Evolutionary conservation across 1,140 invertebrate genomes (phyloP).

Genomic region (Thalassaphorura encarpata): DNA sequence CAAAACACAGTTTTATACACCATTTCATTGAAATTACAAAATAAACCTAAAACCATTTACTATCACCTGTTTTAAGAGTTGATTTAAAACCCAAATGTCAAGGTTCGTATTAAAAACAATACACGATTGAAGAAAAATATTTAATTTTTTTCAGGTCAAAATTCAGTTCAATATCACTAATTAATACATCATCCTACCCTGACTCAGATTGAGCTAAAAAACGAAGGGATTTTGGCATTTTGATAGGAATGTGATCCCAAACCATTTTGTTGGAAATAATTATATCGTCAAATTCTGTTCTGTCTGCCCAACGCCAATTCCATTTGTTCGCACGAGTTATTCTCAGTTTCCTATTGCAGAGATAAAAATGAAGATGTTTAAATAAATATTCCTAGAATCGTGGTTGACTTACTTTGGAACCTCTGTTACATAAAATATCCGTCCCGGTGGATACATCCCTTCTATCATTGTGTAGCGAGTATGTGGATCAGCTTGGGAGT

Average conservation of each 20-base stretch:
- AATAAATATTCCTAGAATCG: not conserved
- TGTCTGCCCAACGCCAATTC: constrained; percentile 19
- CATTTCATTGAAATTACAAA: no score
- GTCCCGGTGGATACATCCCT: constrained; percentile 56
- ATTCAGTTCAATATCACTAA: no score
- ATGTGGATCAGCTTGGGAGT: not conserved
- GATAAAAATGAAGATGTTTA: not conserved
- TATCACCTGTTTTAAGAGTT: no score
- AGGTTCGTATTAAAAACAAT: no score
- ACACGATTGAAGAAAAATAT: no score
- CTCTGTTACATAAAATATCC: constrained; percentile 54
- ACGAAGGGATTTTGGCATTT: constrained; percentile 15
- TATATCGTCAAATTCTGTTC: constrained; percentile 37
- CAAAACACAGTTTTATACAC: no score
- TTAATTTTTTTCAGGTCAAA: no score
- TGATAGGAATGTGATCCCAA: constrained; percentile 39
- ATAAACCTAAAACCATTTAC: no score
- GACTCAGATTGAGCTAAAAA: constrained; percentile 15
- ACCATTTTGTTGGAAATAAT: constrained; percentile 40
- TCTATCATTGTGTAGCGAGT: constrained; percentile 33
- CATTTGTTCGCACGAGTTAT: constrained; percentile 1
- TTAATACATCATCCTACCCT: no score
- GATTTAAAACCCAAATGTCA: no score
- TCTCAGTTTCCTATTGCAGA: not conserved
- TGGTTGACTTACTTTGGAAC: constrained; percentile 11